These are phyloP conservation scores for Paramormyrops hopkinsi DNA, from an alignment of 2,797 vertebrate genomes.

Conservation along the genomic window DNA sequence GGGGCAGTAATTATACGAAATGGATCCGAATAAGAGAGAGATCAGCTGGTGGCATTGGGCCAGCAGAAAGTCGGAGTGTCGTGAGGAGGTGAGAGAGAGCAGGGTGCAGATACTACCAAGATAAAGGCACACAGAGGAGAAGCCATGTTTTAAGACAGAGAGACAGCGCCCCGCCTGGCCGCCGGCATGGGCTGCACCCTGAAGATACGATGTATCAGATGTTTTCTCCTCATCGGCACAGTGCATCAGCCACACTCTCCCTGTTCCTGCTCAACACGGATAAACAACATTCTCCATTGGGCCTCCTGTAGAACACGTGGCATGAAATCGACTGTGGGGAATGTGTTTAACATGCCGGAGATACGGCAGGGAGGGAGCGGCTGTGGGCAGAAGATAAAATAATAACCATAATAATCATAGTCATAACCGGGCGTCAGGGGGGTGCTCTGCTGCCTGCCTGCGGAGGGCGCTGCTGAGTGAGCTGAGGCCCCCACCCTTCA, in stretches of 20 bases:
- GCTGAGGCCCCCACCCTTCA: neutral
- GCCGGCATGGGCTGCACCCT: neutral
- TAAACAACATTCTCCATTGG: neutral
- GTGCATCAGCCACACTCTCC: neutral
- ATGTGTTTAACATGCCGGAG: neutral
- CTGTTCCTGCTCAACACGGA: neutral
- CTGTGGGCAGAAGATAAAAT: constrained; percentile 3
- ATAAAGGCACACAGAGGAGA: neutral
- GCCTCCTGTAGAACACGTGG: neutral
- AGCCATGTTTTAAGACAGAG: neutral
- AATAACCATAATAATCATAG: neutral
- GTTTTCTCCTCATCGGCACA: neutral
- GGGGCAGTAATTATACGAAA: neutral
- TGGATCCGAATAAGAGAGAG: neutral
- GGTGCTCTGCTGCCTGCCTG: neutral
- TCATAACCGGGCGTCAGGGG: neutral
- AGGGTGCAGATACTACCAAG: neutral
- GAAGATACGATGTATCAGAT: neutral
- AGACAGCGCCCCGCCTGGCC: neutral
- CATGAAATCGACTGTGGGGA: neutral
- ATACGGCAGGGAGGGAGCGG: neutral
- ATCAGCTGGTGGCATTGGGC: neutral
- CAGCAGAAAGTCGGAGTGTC: neutral
- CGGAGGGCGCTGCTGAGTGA: neutral
- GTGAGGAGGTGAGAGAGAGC: neutral